Conservation (phyloP, 2,797 vertebrate species). For the Bradypus variegatus region DNA sequence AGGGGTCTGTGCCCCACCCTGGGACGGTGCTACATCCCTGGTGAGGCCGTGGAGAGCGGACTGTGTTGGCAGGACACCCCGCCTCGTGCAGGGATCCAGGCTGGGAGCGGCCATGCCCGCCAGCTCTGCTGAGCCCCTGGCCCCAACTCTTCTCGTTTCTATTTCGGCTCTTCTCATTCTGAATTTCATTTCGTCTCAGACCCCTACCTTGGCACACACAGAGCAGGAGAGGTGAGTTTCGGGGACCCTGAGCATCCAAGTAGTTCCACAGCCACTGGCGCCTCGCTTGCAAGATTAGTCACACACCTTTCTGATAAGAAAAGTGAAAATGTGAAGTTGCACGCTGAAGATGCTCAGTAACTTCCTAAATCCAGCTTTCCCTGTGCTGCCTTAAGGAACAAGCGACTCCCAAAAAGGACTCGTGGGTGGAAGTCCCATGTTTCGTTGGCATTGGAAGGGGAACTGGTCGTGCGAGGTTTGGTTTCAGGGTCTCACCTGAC, state of each 20-base stretch:
- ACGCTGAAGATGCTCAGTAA: slow-evolving; percentile 50
- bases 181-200: slow-evolving; percentile 57
- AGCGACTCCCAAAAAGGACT: slow-evolving; percentile 58
- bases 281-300: slow-evolving; percentile 58
- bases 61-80: neutral
- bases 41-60: fast-evolving
- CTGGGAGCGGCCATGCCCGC: neutral
- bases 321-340: slow-evolving; percentile 76
- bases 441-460: slow-evolving; percentile 66
- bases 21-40: fast-evolving
- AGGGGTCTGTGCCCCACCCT: neutral
- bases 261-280: slow-evolving; percentile 61
- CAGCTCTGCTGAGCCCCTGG: fast-evolving
- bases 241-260: neutral
- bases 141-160: slow-evolving; percentile 44
- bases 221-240: neutral
- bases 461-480: slow-evolving; percentile 49
- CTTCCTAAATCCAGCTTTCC: slow-evolving; percentile 73
- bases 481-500: slow-evolving; percentile 56
- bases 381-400: slow-evolving; percentile 41
- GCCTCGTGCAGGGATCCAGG: fast-evolving
- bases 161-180: slow-evolving; percentile 52
- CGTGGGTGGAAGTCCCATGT: slow-evolving; percentile 57
- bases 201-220: neutral
- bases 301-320: slow-evolving; percentile 67